phyloP scores from a whole-genome alignment of 1,140 invertebrate species.

The Lithobius niger region DNA sequence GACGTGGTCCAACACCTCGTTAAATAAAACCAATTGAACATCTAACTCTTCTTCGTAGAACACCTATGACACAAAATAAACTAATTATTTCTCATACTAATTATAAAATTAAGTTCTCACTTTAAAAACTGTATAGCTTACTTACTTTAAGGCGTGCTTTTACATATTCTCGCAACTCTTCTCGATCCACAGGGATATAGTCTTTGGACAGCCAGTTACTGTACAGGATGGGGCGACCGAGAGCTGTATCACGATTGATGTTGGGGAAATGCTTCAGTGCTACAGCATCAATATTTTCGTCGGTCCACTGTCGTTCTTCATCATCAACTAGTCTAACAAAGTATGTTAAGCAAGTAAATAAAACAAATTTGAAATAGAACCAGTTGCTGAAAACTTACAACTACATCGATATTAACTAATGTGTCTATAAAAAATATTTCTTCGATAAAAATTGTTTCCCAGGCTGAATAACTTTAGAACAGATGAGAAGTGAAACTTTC shows the following conservation, averaged over 20 bases:
- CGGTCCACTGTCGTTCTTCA: conserved; percentile 90
- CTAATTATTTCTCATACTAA: too few relatives aligned
- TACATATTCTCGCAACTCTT: conserved; percentile 90
- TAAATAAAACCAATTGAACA: conserved; percentile 93
- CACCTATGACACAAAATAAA: conserved; percentile 40
- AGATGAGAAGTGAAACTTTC: too few relatives aligned
- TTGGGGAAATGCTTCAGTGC: conserved; percentile 91
- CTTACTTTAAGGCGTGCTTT: conserved; percentile 81
- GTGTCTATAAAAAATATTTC: conserved; percentile 8
- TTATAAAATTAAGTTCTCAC: conserved; percentile 3
- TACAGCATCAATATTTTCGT: conserved; percentile 91
- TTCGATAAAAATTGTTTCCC: too few relatives aligned
- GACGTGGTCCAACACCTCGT: conserved; percentile 97
- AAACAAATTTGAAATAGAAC: neutral
- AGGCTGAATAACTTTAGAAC: too few relatives aligned
- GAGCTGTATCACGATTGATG: conserved; percentile 69
- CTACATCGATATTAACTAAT: neutral
- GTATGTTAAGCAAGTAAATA: too few relatives aligned
- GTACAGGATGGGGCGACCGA: conserved; percentile 86
- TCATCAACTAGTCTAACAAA: conserved; percentile 86
- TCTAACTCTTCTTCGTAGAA: conserved; percentile 99
- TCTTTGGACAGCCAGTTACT: conserved; percentile 99
- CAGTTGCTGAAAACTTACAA: neutral
- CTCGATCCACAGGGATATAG: conserved; percentile 89
- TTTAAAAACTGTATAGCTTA: neutral